Base-by-base conservation (phyloP, 2,797 vertebrate genomes). In the Cyprinodon diabolis region DNA sequence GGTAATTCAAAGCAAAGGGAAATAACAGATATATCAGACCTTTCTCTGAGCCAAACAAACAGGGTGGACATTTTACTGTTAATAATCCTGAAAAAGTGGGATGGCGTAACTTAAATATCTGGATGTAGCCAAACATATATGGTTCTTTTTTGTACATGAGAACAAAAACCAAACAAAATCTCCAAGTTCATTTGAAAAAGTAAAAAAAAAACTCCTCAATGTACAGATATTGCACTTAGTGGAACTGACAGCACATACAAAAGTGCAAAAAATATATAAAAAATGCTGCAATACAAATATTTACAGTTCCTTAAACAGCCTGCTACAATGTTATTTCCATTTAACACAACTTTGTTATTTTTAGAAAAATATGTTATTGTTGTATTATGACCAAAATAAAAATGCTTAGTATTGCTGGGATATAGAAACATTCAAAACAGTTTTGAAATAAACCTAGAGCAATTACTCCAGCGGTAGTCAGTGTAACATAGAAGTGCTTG, bases 31-130 rank as follows among this genome's bases (percentile, higher is more conserved):
- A 65, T 7, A 15, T 30, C 40, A 43, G 7, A 43, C n/a, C 43
- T 47, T 51, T 49, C 17, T 68, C 40, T 60, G 52, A 81, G 37
- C 11, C 58, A 7, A 49, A n/a, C 71, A 70, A 84, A 83, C 17
- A 66, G 43, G 14, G 19, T 21, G 30, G 49, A 72, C 1, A 0
- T 57, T n/a, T 10, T 13, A 43, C n/a, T 47, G 62, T 66, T 23
- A 6, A 66, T 23, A 4, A 51, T 51, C 43, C 14, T 47, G 10
- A 23, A 45, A 63, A 47, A 47, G 11, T 45, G n/a, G 14, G 43
- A 66, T 43, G 45, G 19, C 45, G 23, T 47, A 47, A 66, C 21
- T 66, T 66, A 66, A 47, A 66, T 23, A 47, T 12, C 60, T 63
- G 4, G 40, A 6, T 19, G 21, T 66, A 66, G n/a, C 14, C 11